Evolutionary conservation across 2,888 invertebrate genomes (phyloP).

Genomic region (Spilarctia lutea): DNA sequence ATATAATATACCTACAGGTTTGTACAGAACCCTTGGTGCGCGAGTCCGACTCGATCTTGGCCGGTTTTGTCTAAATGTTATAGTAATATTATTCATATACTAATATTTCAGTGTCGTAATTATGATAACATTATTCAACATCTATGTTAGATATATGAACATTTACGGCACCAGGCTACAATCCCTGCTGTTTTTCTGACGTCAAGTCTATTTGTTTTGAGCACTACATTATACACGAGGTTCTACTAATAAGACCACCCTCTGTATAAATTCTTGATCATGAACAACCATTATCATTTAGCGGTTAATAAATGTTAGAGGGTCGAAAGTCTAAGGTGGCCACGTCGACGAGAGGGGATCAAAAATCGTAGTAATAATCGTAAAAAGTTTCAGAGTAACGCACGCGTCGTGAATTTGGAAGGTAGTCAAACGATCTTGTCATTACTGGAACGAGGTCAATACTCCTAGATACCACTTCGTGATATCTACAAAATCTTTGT

Average conservation of each 20-base stretch:
- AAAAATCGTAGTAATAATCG: constrained; percentile 82
- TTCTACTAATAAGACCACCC: constrained; percentile 59
- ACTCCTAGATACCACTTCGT: constrained; percentile 54
- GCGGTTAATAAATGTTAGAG: constrained; percentile 79
- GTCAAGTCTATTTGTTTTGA: constrained; percentile 44
- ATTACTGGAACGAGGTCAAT: constrained; percentile 66
- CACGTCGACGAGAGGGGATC: constrained; percentile 70
- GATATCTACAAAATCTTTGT: constrained; percentile 57
- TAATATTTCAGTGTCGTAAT: constrained; percentile 21
- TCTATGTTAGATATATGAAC: constrained; percentile 27
- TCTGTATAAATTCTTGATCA: constrained; percentile 72
- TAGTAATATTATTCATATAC: neutral
- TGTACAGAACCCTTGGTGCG: too few species aligned
- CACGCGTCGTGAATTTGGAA: constrained; percentile 78
- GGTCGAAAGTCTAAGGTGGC: constrained; percentile 72
- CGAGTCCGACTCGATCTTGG: too few species aligned
- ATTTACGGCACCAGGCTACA: constrained; percentile 33
- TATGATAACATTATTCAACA: constrained; percentile 32
- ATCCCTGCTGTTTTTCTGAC: constrained; percentile 49
- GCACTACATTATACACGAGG: constrained; percentile 46
- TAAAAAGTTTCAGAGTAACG: constrained; percentile 81
- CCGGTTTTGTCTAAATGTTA: too few species aligned
- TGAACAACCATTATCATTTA: constrained; percentile 78
- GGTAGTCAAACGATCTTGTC: constrained; percentile 71
- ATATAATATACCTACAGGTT: too few species aligned